Conservation (phyloP, 1,140 invertebrate genomes). For the Hormaphis cornu region DNA sequence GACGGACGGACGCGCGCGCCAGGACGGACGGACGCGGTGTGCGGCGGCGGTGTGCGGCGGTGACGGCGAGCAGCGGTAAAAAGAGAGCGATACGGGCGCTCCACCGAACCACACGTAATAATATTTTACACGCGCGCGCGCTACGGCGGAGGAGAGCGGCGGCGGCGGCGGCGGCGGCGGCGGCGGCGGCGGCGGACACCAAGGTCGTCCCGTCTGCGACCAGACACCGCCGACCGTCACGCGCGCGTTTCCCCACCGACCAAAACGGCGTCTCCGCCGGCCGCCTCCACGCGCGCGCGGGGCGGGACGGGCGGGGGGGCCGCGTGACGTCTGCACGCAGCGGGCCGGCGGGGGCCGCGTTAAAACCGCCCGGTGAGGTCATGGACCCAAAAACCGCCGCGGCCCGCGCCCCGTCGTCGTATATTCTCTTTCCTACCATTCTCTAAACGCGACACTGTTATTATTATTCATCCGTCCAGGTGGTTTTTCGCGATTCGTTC, state of each 20-base stretch:
- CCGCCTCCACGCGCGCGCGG: not conserved
- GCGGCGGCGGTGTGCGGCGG: not conserved
- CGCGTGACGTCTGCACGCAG: constrained; percentile 21
- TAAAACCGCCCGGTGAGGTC: constrained; percentile 22
- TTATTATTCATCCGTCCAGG: too few species aligned
- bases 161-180: not conserved
- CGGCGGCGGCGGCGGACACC: constrained; percentile 2
- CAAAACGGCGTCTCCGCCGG: not conserved
- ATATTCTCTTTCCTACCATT: not conserved
- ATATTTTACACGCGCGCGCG: too few species aligned
- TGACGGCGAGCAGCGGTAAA: constrained; percentile 11
- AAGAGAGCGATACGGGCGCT: not conserved
- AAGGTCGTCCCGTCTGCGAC: constrained; percentile 26
- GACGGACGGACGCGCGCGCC: constrained; percentile 5
- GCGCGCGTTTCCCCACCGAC: too few species aligned
- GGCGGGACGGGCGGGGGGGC: too few species aligned
- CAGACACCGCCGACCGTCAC: constrained; percentile 14
- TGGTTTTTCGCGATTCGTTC: too few species aligned
- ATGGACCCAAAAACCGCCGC: constrained; percentile 20
- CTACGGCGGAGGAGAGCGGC: too few species aligned
- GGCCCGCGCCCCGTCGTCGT: not conserved
- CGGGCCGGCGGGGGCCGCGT: not conserved
- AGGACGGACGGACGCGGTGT: not conserved
- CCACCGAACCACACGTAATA: not conserved
- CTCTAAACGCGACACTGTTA: not conserved